Conservation (phyloP, 2,888 invertebrate genomes). For the Ceriagrion tenellum region DNA sequence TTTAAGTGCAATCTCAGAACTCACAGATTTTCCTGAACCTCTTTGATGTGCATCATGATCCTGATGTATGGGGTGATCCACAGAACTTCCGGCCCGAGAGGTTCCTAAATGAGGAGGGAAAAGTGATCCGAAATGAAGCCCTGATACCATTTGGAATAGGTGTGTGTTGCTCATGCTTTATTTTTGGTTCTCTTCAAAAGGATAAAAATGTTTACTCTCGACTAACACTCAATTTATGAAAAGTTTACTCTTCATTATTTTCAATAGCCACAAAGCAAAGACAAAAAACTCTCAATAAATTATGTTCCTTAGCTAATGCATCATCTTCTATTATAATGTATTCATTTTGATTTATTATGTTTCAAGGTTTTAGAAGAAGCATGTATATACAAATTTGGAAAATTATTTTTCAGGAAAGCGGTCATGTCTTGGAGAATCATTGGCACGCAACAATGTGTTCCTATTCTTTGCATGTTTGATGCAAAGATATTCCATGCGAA, state of each 20-base stretch:
- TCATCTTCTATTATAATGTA: too few relatives aligned
- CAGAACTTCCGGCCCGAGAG: slow-evolving; percentile 83
- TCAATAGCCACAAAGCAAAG: too few relatives aligned
- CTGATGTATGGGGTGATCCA: slow-evolving; percentile 82
- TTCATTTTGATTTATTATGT: too few relatives aligned
- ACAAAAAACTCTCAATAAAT: too few relatives aligned
- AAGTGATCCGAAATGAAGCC: slow-evolving; percentile 81
- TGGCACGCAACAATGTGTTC: slow-evolving; percentile 83
- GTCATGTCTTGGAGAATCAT: slow-evolving; percentile 83
- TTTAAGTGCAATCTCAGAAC: slow-evolving; percentile 76
- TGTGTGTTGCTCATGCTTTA: slow-evolving; percentile 74
- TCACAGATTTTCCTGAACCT: slow-evolving; percentile 80
- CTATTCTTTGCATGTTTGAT: slow-evolving; percentile 82
- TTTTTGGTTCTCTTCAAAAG: slow-evolving; percentile 16
- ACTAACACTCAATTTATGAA: not conserved
- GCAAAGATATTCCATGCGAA: slow-evolving; percentile 79
- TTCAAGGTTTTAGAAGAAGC: not conserved
- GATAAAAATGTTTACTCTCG: not conserved
- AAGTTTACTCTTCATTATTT: not conserved
- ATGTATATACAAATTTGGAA: too few relatives aligned
- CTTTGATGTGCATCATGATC: slow-evolving; percentile 81
- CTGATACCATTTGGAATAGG: slow-evolving; percentile 85
- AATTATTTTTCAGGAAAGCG: slow-evolving; percentile 79
- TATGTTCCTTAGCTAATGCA: too few relatives aligned
- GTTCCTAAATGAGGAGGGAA: slow-evolving; percentile 81